These are phyloP conservation scores for Tipula vernalis DNA, from an alignment of 2,888 invertebrate genomes.

Conservation along the genomic window DNA sequence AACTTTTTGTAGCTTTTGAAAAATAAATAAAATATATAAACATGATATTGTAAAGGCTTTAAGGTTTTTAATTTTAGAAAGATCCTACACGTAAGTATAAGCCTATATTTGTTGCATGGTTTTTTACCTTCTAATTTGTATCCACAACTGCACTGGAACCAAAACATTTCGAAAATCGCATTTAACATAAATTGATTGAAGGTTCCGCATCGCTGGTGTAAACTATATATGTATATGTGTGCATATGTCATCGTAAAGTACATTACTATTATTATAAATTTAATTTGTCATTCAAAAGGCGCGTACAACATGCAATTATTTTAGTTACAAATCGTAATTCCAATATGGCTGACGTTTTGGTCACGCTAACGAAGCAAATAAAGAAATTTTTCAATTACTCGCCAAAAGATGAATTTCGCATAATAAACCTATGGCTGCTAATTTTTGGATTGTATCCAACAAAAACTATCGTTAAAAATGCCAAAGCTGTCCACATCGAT, in stretches of 20 bases:
- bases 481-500: background rate
- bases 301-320: background rate
- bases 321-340: background rate
- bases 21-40: no score
- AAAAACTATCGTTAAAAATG: background rate
- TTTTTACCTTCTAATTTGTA: no score
- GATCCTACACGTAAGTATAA: no score
- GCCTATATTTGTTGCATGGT: no score
- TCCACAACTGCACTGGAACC: no score
- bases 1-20: no score
- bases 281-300: background rate
- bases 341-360: background rate
- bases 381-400: background rate
- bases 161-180: no score
- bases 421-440: background rate
- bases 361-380: background rate
- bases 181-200: no score
- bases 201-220: no score
- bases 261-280: background rate
- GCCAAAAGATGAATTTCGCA: background rate
- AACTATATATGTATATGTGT: no score
- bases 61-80: no score
- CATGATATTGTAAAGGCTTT: no score
- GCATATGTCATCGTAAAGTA: background rate
- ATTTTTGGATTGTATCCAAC: background rate